Evolutionary conservation across 2,888 invertebrate genomes (phyloP).

Genomic region (Brachypalpus laphriformis): DNA sequence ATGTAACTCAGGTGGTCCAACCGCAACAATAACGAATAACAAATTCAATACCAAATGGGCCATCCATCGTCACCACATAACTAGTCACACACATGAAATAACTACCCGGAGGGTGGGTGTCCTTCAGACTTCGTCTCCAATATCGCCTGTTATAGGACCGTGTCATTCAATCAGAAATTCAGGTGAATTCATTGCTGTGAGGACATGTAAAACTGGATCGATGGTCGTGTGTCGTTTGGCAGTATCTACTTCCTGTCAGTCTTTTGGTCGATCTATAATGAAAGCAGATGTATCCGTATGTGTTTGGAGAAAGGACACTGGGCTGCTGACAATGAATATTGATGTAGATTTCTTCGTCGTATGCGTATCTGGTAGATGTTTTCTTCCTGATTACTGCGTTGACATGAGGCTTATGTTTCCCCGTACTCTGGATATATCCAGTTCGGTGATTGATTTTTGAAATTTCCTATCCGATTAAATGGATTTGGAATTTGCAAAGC

Average conservation of each 20-base stretch:
- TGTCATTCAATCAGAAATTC: slow-evolving; percentile 38
- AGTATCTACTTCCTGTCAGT: slow-evolving; percentile 28
- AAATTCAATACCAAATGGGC: slow-evolving; percentile 13
- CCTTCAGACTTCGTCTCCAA: slow-evolving; percentile 5
- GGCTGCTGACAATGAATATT: slow-evolving; percentile 18
- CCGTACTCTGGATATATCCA: neutral
- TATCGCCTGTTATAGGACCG: neutral
- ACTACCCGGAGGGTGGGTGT: neutral
- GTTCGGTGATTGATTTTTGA: slow-evolving; percentile 52
- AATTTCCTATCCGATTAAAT: slow-evolving; percentile 45
- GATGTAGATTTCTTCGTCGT: neutral
- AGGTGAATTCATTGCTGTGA: slow-evolving; percentile 21
- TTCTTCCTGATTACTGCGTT: neutral
- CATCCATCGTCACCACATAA: neutral
- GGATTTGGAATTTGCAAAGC: slow-evolving; percentile 3
- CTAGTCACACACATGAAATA: neutral
- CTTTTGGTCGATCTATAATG: neutral
- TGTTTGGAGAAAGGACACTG: slow-evolving; percentile 22
- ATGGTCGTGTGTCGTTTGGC: slow-evolving; percentile 5
- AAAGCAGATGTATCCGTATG: slow-evolving; percentile 2
- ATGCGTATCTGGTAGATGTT: neutral
- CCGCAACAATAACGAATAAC: neutral
- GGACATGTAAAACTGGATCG: neutral
- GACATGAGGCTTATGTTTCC: slow-evolving; percentile 22
- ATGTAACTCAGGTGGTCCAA: neutral